These are phyloP conservation scores for Gobio occitaniae DNA, from an alignment of 2,797 vertebrate genomes.

Conservation along the genomic window DNA sequence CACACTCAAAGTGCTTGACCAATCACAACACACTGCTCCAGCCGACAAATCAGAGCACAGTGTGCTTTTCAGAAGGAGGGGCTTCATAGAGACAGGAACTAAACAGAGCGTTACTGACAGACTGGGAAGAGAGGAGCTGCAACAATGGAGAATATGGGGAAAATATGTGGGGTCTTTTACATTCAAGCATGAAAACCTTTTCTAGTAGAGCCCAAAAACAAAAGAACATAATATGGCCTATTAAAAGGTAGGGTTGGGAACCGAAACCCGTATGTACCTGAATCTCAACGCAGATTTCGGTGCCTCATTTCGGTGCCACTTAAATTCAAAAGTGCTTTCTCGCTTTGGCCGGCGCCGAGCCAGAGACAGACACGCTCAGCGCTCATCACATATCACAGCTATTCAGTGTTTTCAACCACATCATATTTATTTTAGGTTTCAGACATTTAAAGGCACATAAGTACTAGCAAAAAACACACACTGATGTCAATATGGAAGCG, in stretches of 20 bases:
- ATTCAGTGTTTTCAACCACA: too few relatives aligned
- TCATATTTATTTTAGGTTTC: too few relatives aligned
- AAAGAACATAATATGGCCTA: not conserved
- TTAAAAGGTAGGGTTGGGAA: not conserved
- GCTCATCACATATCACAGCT: too few relatives aligned
- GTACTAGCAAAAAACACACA: too few relatives aligned
- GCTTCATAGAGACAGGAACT: not conserved
- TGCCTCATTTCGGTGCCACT: too few relatives aligned
- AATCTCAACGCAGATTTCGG: too few relatives aligned
- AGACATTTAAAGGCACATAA: too few relatives aligned
- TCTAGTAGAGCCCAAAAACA: not conserved
- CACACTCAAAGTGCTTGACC: rapidly evolving
- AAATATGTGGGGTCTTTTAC: not conserved
- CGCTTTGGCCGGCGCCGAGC: too few relatives aligned
- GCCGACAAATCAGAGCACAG: not conserved
- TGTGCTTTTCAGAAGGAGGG: not conserved
- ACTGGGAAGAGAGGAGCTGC: not conserved
- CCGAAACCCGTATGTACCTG: too few relatives aligned
- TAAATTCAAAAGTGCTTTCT: too few relatives aligned
- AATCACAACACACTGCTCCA: not conserved
- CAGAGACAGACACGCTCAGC: too few relatives aligned
- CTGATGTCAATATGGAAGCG: too few relatives aligned
- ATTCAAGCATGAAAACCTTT: not conserved
- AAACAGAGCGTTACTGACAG: not conserved
- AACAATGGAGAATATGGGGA: not conserved